phyloP scores from a whole-genome alignment of 2,113 vertebrate genomes.

The Sarotherodon lohbergeri region DNA sequence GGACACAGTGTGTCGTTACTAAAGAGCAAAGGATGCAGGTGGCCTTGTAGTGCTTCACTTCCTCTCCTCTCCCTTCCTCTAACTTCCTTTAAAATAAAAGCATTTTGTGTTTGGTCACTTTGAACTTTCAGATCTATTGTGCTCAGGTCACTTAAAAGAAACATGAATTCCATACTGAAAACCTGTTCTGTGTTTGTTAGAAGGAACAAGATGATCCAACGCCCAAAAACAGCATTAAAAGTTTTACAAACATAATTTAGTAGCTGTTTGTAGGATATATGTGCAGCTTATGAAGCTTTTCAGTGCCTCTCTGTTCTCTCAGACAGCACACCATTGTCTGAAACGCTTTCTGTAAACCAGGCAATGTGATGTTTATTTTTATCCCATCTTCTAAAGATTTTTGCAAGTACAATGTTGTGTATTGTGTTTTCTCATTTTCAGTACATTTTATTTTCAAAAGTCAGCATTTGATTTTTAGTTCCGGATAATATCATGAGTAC shows the following conservation, averaged over 20 bases:
- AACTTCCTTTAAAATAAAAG: constrained; percentile 50
- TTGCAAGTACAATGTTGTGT: not conserved
- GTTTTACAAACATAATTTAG: not conserved
- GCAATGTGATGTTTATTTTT: not conserved
- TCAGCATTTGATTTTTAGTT: not conserved
- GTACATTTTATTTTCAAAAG: not conserved
- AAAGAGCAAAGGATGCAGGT: constrained; percentile 63
- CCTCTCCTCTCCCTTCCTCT: constrained; percentile 46
- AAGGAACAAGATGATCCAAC: not conserved
- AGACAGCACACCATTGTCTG: not conserved
- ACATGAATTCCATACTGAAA: not conserved
- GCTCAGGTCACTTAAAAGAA: constrained; percentile 13
- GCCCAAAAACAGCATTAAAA: not conserved
- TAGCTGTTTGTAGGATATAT: not conserved
- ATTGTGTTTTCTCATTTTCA: not conserved
- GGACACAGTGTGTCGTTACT: constrained; percentile 24
- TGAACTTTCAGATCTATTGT: constrained; percentile 17
- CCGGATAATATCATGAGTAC: not conserved
- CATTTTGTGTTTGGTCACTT: constrained; percentile 10
- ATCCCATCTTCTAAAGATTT: not conserved
- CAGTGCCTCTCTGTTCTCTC: not conserved
- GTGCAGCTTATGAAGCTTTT: not conserved
- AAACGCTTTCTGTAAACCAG: not conserved
- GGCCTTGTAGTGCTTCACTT: constrained; percentile 48
- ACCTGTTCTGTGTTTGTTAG: not conserved